Percentiles rank a stretch among this genome's conserved stretches.
These are phyloP conservation scores for Andrena praecox DNA, from an alignment of 2,888 invertebrate species.

Conservation along the genomic window DNA sequence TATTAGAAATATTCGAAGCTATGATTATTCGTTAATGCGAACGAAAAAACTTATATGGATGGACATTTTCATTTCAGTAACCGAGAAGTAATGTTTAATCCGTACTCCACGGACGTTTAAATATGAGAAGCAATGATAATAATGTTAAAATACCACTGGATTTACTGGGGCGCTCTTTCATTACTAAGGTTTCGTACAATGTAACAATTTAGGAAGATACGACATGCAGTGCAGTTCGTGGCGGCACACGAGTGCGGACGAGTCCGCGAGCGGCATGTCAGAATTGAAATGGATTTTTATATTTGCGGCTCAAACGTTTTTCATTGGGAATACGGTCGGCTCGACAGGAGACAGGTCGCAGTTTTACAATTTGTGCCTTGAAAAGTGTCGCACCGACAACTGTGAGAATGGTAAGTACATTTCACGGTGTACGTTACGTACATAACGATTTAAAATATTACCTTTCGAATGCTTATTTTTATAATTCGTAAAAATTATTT, in stretches of 20 bases:
- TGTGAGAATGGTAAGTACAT: slow-evolving; percentile 86
- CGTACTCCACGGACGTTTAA: not conserved
- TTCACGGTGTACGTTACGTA: no score
- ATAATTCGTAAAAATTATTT: no score
- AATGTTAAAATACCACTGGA: not conserved
- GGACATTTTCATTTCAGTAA: not conserved
- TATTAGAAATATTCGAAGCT: not conserved
- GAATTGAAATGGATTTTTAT: slow-evolving; percentile 39
- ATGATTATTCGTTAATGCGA: not conserved
- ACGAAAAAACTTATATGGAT: not conserved
- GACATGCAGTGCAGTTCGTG: slow-evolving; percentile 7
- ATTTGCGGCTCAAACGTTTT: slow-evolving; percentile 45
- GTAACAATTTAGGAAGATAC: slow-evolving; percentile 23
- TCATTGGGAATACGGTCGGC: slow-evolving; percentile 43
- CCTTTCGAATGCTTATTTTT: not conserved
- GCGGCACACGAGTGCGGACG: not conserved
- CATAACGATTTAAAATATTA: not conserved
- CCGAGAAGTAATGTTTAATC: not conserved
- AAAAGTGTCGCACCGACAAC: slow-evolving; percentile 84
- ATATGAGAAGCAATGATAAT: not conserved
- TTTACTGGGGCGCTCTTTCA: not conserved
- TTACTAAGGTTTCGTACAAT: slow-evolving; percentile 39
- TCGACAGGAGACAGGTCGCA: slow-evolving; percentile 87
- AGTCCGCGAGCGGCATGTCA: slow-evolving; percentile 38
- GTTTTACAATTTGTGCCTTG: slow-evolving; percentile 86